A percentile compares a stretch with the other conserved stretches of the same genome.
Conservation (phyloP, 2,113 vertebrate genomes). For the Melanotaenia duboulayi region DNA sequence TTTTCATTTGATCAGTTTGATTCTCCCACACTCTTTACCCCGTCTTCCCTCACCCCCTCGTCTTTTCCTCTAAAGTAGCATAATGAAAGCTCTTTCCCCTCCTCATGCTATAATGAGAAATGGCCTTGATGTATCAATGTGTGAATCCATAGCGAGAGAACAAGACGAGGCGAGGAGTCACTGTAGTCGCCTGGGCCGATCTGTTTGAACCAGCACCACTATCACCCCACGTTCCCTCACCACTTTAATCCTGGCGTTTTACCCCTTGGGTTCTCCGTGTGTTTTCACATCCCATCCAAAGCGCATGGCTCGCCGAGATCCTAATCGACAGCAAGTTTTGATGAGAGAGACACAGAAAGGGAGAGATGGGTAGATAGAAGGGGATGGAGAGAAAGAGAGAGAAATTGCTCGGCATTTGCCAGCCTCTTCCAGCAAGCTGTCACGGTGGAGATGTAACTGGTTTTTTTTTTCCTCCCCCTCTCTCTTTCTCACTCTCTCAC, state of each 20-base stretch:
- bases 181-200: constrained; percentile 57
- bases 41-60: constrained; percentile 16
- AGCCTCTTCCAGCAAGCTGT: constrained; percentile 76
- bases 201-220: constrained; percentile 69
- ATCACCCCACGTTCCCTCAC: constrained; percentile 58
- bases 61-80: constrained; percentile 65
- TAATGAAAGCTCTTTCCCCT: constrained; percentile 71
- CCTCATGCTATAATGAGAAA: constrained; percentile 74
- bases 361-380: constrained; percentile 56
- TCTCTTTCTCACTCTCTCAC: constrained; percentile 65
- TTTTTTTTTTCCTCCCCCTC: constrained; percentile 47
- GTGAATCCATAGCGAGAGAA: constrained; percentile 70
- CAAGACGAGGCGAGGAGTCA: constrained; percentile 56
- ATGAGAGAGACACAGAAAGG: constrained; percentile 59
- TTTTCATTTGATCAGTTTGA: constrained; percentile 42
- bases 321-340: constrained; percentile 77
- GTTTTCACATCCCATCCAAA: constrained; percentile 72
- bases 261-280: constrained; percentile 75
- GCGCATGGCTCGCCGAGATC: constrained; percentile 65
- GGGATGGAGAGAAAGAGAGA: constrained; percentile 40
- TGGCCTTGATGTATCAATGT: constrained; percentile 79
- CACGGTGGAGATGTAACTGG: constrained; percentile 74
- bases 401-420: constrained; percentile 56
- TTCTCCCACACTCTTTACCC: constrained; percentile 48
- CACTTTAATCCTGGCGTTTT: constrained; percentile 79